Evolutionary conservation across 2,113 vertebrate genomes (phyloP).

Genomic region (Ochotona princeps): DNA sequence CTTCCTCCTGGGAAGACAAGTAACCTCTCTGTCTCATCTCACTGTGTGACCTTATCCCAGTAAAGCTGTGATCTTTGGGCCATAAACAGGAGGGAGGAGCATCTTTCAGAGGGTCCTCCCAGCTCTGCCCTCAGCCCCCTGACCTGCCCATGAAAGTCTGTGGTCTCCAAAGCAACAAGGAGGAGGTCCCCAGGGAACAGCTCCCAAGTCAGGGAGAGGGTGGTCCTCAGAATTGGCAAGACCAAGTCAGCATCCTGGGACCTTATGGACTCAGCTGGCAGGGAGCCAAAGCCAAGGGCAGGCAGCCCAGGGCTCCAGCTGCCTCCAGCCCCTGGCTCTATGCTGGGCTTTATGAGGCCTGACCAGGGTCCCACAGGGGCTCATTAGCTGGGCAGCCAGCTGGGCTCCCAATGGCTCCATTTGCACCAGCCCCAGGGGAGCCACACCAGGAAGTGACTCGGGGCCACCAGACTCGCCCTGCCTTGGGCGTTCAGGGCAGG

Average conservation of each 20-base stretch:
- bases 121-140: not conserved
- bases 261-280: not conserved
- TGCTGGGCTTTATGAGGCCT: slow-evolving; percentile 62
- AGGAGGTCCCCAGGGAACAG: not conserved
- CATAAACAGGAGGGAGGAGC: not conserved
- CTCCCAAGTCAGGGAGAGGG: fast-evolving
- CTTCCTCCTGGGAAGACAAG: not conserved
- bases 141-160: not conserved
- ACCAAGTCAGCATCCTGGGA: not conserved
- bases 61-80: not conserved
- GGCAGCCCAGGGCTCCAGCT: not conserved
- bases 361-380: slow-evolving; percentile 46
- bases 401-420: slow-evolving; percentile 66
- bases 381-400: slow-evolving; percentile 68
- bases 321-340: slow-evolving; percentile 41
- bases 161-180: too few species aligned
- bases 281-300: not conserved
- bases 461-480: not conserved
- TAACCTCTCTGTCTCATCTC: not conserved
- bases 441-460: not conserved
- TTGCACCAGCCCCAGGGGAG: slow-evolving; percentile 71
- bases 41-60: not conserved
- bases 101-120: not conserved
- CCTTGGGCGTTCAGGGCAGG: not conserved
- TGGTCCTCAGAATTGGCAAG: not conserved